These are phyloP conservation scores for Trachythela sp. DNA, from an alignment of 64 coral and sea anemone genomes.

Conservation along the genomic window DNA sequence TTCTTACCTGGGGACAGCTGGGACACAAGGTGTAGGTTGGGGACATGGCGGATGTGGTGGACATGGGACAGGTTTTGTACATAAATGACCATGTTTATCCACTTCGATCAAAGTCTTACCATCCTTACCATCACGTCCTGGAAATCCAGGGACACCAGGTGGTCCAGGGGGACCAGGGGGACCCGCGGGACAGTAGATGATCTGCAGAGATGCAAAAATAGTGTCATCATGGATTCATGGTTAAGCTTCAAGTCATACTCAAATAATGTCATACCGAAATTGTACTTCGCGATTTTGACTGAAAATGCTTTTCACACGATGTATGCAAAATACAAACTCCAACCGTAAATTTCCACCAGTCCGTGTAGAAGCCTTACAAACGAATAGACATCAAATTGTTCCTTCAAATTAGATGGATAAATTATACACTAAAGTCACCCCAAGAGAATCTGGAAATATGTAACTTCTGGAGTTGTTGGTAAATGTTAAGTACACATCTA, in stretches of 20 bases:
- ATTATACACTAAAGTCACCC: too few species aligned
- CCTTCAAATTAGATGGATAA: too few species aligned
- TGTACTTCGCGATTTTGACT: too few species aligned
- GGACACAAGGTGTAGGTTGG: background rate
- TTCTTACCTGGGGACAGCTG: background rate
- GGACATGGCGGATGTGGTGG: background rate
- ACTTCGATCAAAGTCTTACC: background rate
- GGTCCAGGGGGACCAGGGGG: background rate
- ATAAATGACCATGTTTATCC: background rate
- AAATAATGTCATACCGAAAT: background rate
- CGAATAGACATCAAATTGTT: too few species aligned
- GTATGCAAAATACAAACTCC: too few species aligned
- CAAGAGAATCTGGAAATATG: too few species aligned
- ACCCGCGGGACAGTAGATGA: background rate
- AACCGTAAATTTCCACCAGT: too few species aligned
- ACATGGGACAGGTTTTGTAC: background rate
- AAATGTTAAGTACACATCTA: too few species aligned
- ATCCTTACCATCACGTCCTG: background rate
- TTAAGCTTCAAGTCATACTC: background rate
- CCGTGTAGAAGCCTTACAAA: too few species aligned
- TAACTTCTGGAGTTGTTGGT: too few species aligned
- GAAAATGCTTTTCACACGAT: too few species aligned
- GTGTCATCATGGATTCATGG: background rate
- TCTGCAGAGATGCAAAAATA: background rate
- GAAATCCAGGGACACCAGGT: background rate